Base-by-base conservation (phyloP, 64 coral and sea anemone species). In the Cladopsammia gracilis region DNA sequence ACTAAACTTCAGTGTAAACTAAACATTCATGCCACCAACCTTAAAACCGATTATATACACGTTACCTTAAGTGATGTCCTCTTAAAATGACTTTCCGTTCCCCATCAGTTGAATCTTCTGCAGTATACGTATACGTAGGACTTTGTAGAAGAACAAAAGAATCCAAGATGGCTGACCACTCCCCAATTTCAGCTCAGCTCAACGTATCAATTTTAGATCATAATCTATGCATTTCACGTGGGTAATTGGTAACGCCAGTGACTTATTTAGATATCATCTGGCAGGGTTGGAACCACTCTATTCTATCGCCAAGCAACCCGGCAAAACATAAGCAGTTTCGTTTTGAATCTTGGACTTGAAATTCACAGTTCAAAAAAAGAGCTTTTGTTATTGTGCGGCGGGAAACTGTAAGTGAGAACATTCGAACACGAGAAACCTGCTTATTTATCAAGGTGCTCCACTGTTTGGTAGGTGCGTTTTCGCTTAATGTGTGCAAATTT, bases 181-280 rank as follows among this genome's bases (percentile, higher is more conserved):
- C 80, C 80, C 80, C 44, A 45, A 68, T 12, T 26, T 47, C 23
- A n/a, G 58, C 34, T 34, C 34, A 34, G 34, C 43, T 66, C 43
- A 68, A 24, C 62, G 80, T 84, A 68, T 84, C 64, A 84, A 84
- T 83, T 83, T 83, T 83, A 83, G 79, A 83, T 84, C 80, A 64
- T 84, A 84, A 84, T 84, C 18, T 84, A 84, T 84, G 62, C 62
- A 68, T 50, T 67, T 84, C 61, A 84, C 80, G 61, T 84, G 80
- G 3, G 44, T 49, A 51, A 68, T 51, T 6, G 7, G 18, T 64
- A 65, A 64, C 59, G 80, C 80, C 61, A 84, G 20, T 2, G 25
- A 49, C 61, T 34, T 20, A 65, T 79, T 79, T 79, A 50, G 77
- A 79, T 53, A 79, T 82, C 34, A 24, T 43, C 14, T n/a, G 42